These are phyloP conservation scores for Masticophis lateralis DNA, from an alignment of 2,797 vertebrate species.

Conservation along the genomic window DNA sequence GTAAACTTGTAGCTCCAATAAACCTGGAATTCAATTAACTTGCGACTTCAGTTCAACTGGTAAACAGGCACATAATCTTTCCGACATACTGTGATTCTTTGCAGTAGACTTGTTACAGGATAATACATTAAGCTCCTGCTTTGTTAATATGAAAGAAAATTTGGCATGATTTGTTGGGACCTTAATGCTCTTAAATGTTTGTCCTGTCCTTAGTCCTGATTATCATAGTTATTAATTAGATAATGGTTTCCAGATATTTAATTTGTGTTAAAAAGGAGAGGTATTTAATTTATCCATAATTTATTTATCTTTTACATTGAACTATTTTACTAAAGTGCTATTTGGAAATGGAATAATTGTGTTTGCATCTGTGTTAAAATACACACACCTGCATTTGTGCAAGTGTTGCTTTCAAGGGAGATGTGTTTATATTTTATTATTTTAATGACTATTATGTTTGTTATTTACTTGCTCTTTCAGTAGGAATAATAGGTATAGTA, in stretches of 20 bases:
- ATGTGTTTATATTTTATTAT: background rate
- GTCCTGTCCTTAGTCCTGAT: constrained; percentile 44
- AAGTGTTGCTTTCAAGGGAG: background rate
- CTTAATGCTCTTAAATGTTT: constrained; percentile 31
- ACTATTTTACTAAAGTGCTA: background rate
- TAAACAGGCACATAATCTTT: background rate
- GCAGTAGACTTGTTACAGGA: constrained; percentile 31
- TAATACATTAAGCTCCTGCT: constrained; percentile 4
- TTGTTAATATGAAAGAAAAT: constrained; percentile 13
- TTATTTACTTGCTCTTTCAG: background rate
- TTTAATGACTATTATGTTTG: background rate
- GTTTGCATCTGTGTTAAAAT: constrained; percentile 23
- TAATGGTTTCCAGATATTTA: constrained; percentile 39
- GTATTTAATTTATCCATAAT: constrained; percentile 17
- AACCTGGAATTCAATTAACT: background rate
- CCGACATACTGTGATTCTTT: constrained; percentile 9
- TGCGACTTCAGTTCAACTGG: background rate
- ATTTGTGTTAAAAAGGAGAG: constrained; percentile 37
- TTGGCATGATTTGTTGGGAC: background rate
- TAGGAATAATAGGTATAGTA: background rate
- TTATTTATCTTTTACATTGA: constrained; percentile 32
- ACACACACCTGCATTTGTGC: background rate
- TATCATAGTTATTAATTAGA: constrained; percentile 45
- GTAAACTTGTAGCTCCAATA: background rate
- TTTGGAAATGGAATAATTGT: constrained; percentile 45